Evolutionary conservation across 1,140 invertebrate genomes (phyloP), one percentile per base, ranked within the genome.

Genomic region (Aphis craccivora): DNA sequence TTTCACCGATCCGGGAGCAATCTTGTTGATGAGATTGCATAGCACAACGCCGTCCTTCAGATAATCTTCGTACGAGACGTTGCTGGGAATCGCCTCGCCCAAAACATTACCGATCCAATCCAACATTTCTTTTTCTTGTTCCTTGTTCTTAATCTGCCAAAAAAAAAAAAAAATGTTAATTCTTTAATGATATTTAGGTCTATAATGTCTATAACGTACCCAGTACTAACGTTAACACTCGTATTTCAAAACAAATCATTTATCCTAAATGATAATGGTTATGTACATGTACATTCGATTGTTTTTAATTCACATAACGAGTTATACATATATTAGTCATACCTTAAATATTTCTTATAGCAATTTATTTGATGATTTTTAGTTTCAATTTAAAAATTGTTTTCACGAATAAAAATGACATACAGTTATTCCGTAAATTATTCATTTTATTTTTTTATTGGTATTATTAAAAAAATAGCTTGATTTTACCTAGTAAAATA

Each of bases 1-100:
- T 95, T 98, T 99, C 1, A 99, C 97, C 7, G 97, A 98, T n/a
- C 98, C 98, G 3, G 99, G 99, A 2, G 97, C 96, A 91, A 99
- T 96, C 96, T 99, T 99, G 95, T 99, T 99, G 95, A 98, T 98
- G 22, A 99, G 95, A 94, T 99, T 98, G 96, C 99, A 99, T 7
- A 99, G 96, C 88, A 99, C 96, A 40, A 99, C 96, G 25, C 99
- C 99, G 96, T 99, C 98, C 94, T 97, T 97, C 0, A 99, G 96
- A 60, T 99, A 96, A 94, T 99, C 98, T 95, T 99, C 99, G 94
- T 98, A 98, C 81, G 97, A 96, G 45, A 97, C 98, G 87, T 96
- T 96, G 30, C 0, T 23, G 1, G 98, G 98, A 5, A 99, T 95
- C 94, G 97, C 97, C 95, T 99, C 98, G 1, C 98, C 98, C 22